Evolutionary conservation across 2,888 invertebrate genomes (phyloP).

Genomic region (Cheilosia grossa): DNA sequence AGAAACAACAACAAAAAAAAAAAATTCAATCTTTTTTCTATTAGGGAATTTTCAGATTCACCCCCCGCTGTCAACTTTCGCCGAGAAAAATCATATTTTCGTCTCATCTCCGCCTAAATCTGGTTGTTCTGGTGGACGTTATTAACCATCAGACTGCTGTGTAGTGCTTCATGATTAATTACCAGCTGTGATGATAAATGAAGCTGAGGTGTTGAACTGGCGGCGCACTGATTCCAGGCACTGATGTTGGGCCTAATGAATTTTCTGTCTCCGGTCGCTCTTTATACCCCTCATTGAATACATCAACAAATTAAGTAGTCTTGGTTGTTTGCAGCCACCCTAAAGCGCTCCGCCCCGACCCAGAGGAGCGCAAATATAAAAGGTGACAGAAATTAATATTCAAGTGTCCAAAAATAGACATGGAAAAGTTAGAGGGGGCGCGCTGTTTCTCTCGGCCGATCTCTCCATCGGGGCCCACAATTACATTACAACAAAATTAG

Average conservation of each 20-base stretch:
- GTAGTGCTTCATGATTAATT: slow-evolving; percentile 66
- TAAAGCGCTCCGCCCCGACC: neutral
- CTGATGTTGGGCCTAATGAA: slow-evolving; percentile 56
- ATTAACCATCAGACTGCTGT: slow-evolving; percentile 55
- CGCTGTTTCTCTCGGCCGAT: neutral
- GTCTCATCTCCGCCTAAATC: slow-evolving; percentile 4
- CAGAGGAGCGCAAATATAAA: slow-evolving; percentile 47
- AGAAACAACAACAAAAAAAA: neutral
- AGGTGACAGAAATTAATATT: slow-evolving; percentile 75
- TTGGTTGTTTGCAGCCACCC: neutral
- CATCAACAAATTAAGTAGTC: slow-evolving; percentile 51
- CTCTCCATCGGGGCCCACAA: slow-evolving; percentile 31
- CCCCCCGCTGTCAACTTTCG: slow-evolving; percentile 60
- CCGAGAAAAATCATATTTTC: slow-evolving; percentile 23
- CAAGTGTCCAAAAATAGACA: slow-evolving; percentile 73
- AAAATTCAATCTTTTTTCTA: slow-evolving; percentile 22
- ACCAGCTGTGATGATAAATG: slow-evolving; percentile 69
- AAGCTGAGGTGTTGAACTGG: slow-evolving; percentile 73
- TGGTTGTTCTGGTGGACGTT: slow-evolving; percentile 10
- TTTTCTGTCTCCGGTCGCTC: slow-evolving; percentile 36
- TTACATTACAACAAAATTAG: slow-evolving; percentile 65
- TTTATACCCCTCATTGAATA: neutral
- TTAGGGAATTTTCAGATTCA: slow-evolving; percentile 48
- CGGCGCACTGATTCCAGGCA: slow-evolving; percentile 67
- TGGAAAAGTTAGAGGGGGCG: slow-evolving; percentile 40